Conservation (phyloP, 2,113 vertebrate species). For the Dromaius novaehollandiae region DNA sequence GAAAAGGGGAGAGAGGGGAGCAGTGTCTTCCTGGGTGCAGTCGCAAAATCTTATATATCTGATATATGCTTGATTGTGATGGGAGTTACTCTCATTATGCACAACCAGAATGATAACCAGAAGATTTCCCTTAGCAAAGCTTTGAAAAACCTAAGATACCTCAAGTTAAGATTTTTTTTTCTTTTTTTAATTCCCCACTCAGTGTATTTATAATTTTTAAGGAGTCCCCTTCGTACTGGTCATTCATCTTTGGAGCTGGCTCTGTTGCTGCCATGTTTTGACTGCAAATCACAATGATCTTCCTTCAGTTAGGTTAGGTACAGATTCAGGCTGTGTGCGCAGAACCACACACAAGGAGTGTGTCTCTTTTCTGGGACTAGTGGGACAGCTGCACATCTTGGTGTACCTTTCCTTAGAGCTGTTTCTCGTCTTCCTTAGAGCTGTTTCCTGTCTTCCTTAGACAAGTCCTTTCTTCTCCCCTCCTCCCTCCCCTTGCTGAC, state of each 20-base stretch:
- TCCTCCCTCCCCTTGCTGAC: not conserved
- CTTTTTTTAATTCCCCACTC: not conserved
- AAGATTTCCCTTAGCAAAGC: not conserved
- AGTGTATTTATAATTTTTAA: not conserved
- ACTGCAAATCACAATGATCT: not conserved
- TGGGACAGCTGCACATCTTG: accelerated
- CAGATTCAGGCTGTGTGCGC: not conserved
- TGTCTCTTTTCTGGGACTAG: not conserved
- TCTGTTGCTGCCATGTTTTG: not conserved
- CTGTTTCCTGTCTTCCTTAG: not conserved
- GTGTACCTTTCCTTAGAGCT: not conserved
- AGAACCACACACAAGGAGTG: accelerated
- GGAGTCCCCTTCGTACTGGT: not conserved
- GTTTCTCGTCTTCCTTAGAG: not conserved
- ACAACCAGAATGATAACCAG: not conserved
- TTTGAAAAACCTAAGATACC: not conserved
- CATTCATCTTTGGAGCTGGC: not conserved
- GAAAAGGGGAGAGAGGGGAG: not conserved
- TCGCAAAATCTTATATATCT: not conserved
- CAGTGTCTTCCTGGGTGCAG: not conserved
- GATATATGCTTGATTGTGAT: not conserved
- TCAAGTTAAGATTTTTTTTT: not conserved
- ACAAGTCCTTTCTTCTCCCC: not conserved
- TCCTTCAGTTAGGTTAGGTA: not conserved
- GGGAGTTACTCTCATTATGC: not conserved